Conservation (phyloP, 2,113 vertebrate genomes). For the Apodemus sylvaticus region DNA sequence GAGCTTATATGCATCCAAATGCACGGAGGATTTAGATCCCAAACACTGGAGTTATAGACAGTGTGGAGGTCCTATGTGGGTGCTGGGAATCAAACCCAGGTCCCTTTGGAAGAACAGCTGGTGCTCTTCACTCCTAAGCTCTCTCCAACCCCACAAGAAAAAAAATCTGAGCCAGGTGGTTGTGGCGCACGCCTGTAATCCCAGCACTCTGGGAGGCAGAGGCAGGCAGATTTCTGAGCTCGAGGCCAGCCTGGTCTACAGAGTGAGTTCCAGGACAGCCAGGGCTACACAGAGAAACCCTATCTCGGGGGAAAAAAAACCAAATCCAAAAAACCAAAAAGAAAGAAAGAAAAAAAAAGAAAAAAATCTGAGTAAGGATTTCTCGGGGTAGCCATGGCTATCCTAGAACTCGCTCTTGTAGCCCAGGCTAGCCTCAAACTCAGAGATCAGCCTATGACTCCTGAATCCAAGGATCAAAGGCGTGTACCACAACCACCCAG, state of each 20-base stretch:
- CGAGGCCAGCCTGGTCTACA: too few relatives aligned
- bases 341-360: too few relatives aligned
- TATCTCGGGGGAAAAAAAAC: too few relatives aligned
- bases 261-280: too few relatives aligned
- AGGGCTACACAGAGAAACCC: too few relatives aligned
- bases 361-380: background rate
- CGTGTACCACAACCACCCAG: background rate
- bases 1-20: background rate
- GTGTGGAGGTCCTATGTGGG: background rate
- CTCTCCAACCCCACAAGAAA: background rate
- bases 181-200: too few relatives aligned
- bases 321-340: too few relatives aligned
- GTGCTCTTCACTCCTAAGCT: background rate
- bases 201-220: too few relatives aligned
- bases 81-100: background rate
- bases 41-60: background rate
- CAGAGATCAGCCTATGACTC: background rate
- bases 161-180: background rate
- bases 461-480: background rate
- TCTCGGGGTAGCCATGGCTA: background rate
- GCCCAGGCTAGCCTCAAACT: background rate
- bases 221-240: too few relatives aligned
- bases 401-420: background rate
- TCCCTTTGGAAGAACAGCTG: background rate
- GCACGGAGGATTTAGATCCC: background rate